Percentiles rank a stretch among this genome's conserved stretches.
These are phyloP conservation scores for Siniperca scherzeri DNA, from an alignment of 2,797 vertebrate genomes.

Conservation along the genomic window DNA sequence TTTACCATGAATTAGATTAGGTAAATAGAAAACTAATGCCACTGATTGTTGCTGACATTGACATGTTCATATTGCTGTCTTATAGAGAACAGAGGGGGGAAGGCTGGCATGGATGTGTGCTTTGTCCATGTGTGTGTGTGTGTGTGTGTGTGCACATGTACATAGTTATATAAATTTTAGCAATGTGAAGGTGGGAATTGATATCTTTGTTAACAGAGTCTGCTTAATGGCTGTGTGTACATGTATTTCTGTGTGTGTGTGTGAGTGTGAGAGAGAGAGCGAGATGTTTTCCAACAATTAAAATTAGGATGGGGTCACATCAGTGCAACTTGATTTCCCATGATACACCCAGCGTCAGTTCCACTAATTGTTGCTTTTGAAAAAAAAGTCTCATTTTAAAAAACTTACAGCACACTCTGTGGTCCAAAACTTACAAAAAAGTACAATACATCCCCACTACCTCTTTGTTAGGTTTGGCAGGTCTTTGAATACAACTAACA, in stretches of 20 bases:
- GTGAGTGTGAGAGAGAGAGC: background rate
- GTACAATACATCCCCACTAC: background rate
- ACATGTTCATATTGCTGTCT: slow-evolving; percentile 59
- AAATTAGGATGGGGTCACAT: slow-evolving; percentile 7
- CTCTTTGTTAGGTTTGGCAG: background rate
- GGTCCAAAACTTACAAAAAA: background rate
- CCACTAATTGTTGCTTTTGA: background rate
- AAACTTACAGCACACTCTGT: background rate
- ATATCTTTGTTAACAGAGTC: background rate
- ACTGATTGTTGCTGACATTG: slow-evolving; percentile 75
- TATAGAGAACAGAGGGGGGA: slow-evolving; percentile 12
- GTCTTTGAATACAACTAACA: background rate
- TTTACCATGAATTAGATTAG: slow-evolving; percentile 78
- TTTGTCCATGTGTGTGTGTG: slow-evolving; percentile 12
- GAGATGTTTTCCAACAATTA: slow-evolving; percentile 18
- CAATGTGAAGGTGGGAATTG: background rate
- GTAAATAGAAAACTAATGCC: slow-evolving; percentile 73
- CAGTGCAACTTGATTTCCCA: background rate
- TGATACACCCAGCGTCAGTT: background rate
- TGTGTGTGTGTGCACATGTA: background rate
- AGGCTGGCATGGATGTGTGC: background rate
- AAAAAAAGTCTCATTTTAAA: background rate
- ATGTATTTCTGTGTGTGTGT: background rate
- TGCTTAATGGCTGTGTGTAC: slow-evolving; percentile 4
- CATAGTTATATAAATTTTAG: background rate